phyloP scores from a whole-genome alignment of 2,888 invertebrate species.

The Hedychridium roseum region DNA sequence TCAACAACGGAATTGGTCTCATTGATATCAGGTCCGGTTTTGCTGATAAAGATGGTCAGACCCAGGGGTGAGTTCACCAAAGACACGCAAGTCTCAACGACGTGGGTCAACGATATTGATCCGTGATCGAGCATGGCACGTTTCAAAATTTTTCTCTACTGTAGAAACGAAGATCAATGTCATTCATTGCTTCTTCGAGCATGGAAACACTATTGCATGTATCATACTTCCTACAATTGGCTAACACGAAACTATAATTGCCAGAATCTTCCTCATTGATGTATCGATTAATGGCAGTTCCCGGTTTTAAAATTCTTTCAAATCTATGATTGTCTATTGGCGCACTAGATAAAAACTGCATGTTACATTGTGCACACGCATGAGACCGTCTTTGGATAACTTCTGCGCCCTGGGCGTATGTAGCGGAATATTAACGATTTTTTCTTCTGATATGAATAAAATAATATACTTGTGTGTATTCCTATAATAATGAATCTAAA shows the following conservation, averaged over 20 bases:
- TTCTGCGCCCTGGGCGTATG: neutral
- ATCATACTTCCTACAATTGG: no score
- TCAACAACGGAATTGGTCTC: constrained; percentile 75
- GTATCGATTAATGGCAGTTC: constrained; percentile 6
- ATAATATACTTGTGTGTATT: neutral
- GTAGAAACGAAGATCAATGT: no score
- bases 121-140: constrained; percentile 4
- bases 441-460: neutral
- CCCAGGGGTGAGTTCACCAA: constrained; percentile 35
- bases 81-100: no score
- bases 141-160: constrained; percentile 4
- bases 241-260: no score
- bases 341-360: no score
- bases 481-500: no score
- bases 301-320: no score
- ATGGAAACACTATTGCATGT: no score
- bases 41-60: constrained; percentile 3
- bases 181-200: no score
- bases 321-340: no score
- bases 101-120: neutral
- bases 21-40: constrained; percentile 76
- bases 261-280: neutral
- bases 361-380: constrained; percentile 11
- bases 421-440: neutral
- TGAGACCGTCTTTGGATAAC: constrained; percentile 31